Evolutionary conservation across 1,140 invertebrate genomes (phyloP), one percentile per base, ranked within the genome.

Genomic region (Eubasilissa regina): DNA sequence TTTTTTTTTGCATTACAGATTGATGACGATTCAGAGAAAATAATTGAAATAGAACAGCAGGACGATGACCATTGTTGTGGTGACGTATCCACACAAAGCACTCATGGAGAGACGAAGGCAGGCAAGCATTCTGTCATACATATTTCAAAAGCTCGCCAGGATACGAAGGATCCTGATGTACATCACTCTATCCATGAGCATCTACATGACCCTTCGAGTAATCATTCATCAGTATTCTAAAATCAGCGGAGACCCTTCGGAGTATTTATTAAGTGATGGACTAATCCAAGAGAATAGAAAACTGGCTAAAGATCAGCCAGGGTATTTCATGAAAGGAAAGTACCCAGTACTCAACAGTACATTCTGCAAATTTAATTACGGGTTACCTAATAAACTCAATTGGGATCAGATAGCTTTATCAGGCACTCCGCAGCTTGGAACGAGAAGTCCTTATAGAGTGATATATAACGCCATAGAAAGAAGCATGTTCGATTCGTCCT

Each of bases 331-430:
- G 84, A 86, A 86, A 81, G 89, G 87, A 72, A 84, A 83, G 78
- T 85, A 85, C 58, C 89, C 90, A 7, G 85, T 84, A 19, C 84
- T 85, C 21, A 93, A 93, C 81, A 76, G 78, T 21, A 92, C 88
- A 64, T 92, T 89, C 80, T 94, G 93, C 84, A 86, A 87, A 12
- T 94, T 93, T 85, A 90, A 91, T 53, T 92, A 93, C 83, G 91
- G 90, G 6, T 85, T 94, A 64, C 92, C 93, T 0, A 80, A 86
- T 8, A 83, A 84, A 8, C 85, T 94, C 0, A 86, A 87, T n/a
- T 93, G 91, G 86, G 81, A 84, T 10, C 87, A 83, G 48, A 83
- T 84, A 70, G 85, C 85, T 73, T 68, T 92, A 25, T 81, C 85
- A 13, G 85, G 86, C 15, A 89, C 89, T 66, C 93, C 93, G 7